phyloP scores from a whole-genome alignment of 2,113 vertebrate species.

The Oxygymnocypris stewartii region DNA sequence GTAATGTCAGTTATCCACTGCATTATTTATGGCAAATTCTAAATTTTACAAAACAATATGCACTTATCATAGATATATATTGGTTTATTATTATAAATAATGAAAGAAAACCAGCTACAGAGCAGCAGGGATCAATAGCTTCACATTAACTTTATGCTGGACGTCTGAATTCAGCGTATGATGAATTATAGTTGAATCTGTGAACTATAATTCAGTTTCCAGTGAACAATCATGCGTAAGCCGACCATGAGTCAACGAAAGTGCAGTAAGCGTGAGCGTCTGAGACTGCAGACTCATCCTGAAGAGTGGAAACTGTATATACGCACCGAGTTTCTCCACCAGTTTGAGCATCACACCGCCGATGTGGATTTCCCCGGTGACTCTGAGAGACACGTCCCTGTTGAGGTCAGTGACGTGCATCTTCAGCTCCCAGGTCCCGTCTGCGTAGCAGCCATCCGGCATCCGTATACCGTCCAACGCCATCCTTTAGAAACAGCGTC shows the following conservation, averaged over 20 bases:
- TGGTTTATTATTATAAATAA: neutral
- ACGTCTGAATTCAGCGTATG: neutral
- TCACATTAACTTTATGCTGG: neutral
- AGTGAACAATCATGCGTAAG: neutral
- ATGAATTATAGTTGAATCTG: neutral
- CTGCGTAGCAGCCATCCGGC: constrained; percentile 98
- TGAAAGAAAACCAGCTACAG: no score
- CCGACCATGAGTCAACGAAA: neutral
- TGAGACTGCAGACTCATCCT: neutral
- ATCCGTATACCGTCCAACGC: constrained; percentile 98
- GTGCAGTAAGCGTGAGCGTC: neutral
- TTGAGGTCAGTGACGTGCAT: constrained; percentile 95
- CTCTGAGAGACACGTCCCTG: constrained; percentile 91
- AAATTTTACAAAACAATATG: no score
- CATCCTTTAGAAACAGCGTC: constrained; percentile 74
- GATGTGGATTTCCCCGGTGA: constrained; percentile 96
- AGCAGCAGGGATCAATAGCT: neutral
- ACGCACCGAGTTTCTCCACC: constrained; percentile 95
- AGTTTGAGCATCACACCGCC: constrained; percentile 99
- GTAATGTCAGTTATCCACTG: no score
- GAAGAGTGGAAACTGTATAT: neutral
- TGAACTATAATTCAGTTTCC: neutral
- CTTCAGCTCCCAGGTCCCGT: constrained; percentile 96
- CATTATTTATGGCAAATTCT: no score
- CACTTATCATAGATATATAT: neutral